Evolutionary conservation across 2,888 invertebrate species (phyloP).

Genomic region (Diloba caeruleocephala): DNA sequence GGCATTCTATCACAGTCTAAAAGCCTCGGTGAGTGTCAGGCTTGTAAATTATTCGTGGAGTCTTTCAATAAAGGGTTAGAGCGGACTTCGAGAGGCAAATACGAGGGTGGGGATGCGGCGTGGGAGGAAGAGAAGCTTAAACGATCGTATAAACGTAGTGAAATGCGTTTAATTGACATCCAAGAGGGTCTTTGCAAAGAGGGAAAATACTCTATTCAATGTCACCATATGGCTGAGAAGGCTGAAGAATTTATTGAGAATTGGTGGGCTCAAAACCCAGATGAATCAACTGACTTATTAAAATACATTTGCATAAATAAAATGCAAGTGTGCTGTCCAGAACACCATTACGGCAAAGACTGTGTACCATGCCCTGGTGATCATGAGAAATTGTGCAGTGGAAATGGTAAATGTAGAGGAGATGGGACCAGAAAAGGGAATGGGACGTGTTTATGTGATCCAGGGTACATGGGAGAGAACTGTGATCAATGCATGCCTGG

Average conservation of each 20-base stretch:
- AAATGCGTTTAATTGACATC: conserved; percentile 96
- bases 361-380: conserved; percentile 95
- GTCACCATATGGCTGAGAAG: conserved; percentile 95
- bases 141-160: conserved; percentile 95
- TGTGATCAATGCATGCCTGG: conserved; percentile 94
- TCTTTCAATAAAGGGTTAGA: conserved; percentile 95
- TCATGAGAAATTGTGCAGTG: conserved; percentile 93
- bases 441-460: conserved; percentile 96
- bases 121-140: conserved; percentile 97
- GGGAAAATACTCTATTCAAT: conserved; percentile 92
- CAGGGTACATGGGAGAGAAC: conserved; percentile 93
- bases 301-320: conserved; percentile 94
- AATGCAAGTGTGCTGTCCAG: conserved; percentile 94
- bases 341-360: conserved; percentile 94
- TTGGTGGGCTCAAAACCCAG: conserved; percentile 94
- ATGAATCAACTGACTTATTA: conserved; percentile 74
- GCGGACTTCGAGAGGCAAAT: conserved; percentile 95
- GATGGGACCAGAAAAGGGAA: conserved; percentile 97
- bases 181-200: conserved; percentile 96
- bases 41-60: conserved; percentile 92
- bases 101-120: conserved; percentile 97
- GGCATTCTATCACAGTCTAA: conserved; percentile 73
- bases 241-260: conserved; percentile 94
- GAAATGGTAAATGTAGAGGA: conserved; percentile 94
- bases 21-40: conserved; percentile 93